phyloP scores from a whole-genome alignment of 2,888 invertebrate species.

The Drosophila acutilabella region DNA sequence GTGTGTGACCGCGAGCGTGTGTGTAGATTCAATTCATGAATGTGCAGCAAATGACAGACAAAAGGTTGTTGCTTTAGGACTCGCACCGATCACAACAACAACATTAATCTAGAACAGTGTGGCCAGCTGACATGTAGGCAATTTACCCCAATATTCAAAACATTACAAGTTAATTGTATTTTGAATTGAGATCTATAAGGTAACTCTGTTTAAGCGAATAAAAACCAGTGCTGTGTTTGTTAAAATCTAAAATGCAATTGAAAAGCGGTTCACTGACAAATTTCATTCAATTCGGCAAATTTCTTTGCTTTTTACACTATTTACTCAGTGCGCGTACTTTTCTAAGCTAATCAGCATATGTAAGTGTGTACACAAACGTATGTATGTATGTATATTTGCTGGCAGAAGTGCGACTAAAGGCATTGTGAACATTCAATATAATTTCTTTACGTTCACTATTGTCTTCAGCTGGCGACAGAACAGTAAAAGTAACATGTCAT shows the following conservation, averaged over 20 bases:
- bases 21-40: not conserved
- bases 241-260: no score
- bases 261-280: not conserved
- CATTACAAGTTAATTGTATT: not conserved
- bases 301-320: not conserved
- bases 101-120: not conserved
- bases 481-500: constrained; percentile 32
- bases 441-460: constrained; percentile 27
- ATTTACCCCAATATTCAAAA: no score
- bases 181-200: not conserved
- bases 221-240: no score
- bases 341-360: constrained; percentile 22
- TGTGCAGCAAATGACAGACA: constrained; percentile 1
- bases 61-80: constrained; percentile 9
- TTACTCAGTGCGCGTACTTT: not conserved
- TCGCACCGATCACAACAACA: constrained; percentile 1
- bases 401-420: not conserved
- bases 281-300: not conserved
- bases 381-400: not conserved
- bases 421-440: constrained; percentile 44
- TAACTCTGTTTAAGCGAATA: not conserved
- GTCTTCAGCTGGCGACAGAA: constrained; percentile 25
- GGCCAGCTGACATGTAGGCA: not conserved
- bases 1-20: not conserved
- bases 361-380: not conserved